Percentiles rank a stretch among this genome's conserved stretches.
phyloP scores from a whole-genome alignment of 2,113 vertebrate species.

The Pachycephala philippinensis region DNA sequence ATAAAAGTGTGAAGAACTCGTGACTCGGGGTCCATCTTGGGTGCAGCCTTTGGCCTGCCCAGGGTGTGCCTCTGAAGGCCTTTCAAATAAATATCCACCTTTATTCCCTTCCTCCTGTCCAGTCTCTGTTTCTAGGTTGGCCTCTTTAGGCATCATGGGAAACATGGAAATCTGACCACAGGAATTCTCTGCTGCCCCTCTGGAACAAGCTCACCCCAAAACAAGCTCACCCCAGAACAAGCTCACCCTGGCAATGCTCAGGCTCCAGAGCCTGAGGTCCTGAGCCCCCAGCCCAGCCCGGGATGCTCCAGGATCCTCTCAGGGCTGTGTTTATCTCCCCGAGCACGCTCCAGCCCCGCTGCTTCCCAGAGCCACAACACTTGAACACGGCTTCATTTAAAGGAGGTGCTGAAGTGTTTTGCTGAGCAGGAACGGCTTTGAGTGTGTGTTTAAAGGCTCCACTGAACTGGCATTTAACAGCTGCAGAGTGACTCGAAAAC shows the following conservation, averaged over 20 bases:
- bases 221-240: too few species aligned
- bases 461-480: not conserved
- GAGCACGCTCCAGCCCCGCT: not conserved
- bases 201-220: fast-evolving
- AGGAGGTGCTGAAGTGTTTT: not conserved
- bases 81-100: too few species aligned
- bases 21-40: too few species aligned
- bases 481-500: not conserved
- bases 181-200: not conserved
- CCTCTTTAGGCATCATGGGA: too few species aligned
- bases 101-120: too few species aligned
- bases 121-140: too few species aligned
- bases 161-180: fast-evolving
- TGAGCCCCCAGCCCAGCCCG: not conserved
- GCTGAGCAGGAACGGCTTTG: not conserved
- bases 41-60: too few species aligned
- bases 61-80: too few species aligned
- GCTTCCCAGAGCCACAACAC: not conserved
- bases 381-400: not conserved
- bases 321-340: not conserved
- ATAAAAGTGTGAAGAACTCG: too few species aligned
- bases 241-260: fast-evolving
- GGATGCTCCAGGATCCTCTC: not conserved
- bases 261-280: not conserved
- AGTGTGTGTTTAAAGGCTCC: not conserved